Conservation (phyloP, 2,888 invertebrate genomes). For the Odontothrips loti region DNA sequence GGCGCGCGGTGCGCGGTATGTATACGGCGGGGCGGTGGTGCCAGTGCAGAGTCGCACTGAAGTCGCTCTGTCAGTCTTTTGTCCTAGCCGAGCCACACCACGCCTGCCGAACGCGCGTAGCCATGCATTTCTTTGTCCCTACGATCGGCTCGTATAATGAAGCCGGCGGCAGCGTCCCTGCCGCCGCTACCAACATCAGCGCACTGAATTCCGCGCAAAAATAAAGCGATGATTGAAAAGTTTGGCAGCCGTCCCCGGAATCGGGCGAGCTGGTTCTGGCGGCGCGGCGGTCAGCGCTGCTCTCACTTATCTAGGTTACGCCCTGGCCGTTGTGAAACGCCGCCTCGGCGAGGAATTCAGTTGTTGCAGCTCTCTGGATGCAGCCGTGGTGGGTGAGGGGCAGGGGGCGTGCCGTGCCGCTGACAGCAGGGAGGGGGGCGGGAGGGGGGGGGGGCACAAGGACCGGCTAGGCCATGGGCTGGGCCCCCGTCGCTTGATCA, state of each 20-base stretch:
- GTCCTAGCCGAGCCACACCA: too few relatives aligned
- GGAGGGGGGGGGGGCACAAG: background rate
- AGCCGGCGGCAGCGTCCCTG: too few relatives aligned
- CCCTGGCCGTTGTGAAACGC: slow-evolving; percentile 21
- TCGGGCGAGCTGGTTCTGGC: background rate
- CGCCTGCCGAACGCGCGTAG: too few relatives aligned
- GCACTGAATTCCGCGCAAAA: too few relatives aligned
- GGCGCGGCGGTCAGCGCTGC: background rate
- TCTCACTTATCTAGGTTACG: slow-evolving; percentile 6
- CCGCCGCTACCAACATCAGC: too few relatives aligned
- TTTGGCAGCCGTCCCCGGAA: too few relatives aligned
- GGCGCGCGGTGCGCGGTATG: background rate
- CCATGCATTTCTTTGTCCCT: too few relatives aligned
- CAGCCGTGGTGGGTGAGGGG: background rate
- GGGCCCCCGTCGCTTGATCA: background rate
- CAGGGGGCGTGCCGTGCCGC: background rate
- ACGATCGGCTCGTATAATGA: too few relatives aligned
- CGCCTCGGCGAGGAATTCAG: slow-evolving; percentile 1
- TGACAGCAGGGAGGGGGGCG: background rate
- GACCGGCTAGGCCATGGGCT: background rate
- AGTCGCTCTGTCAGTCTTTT: too few relatives aligned
- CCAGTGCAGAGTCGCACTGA: background rate
- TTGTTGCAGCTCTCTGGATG: slow-evolving; percentile 24
- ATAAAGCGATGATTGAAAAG: too few relatives aligned
- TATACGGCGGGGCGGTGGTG: background rate